A percentile compares a stretch with the other conserved stretches of the same genome.
These are phyloP conservation scores for Aldrovandia affinis DNA, from an alignment of 2,797 vertebrate species.

Conservation along the genomic window DNA sequence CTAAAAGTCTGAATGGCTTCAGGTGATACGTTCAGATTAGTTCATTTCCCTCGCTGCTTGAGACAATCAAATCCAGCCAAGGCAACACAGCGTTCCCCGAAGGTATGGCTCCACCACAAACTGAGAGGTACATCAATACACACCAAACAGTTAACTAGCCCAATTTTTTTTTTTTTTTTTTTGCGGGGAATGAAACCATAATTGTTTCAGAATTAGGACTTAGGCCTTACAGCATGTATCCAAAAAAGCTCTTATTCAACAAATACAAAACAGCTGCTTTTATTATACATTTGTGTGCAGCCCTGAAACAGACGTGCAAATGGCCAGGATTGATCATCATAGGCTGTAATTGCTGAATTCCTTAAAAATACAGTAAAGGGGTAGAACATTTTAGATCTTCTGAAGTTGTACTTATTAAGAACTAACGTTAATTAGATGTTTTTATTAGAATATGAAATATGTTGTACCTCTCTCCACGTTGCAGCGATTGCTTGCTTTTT, in stretches of 20 bases:
- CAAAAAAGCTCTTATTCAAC: background rate
- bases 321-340: background rate
- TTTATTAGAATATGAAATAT: background rate
- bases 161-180: background rate
- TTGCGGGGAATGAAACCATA: background rate
- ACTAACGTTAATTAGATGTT: background rate
- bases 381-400: background rate
- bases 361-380: background rate
- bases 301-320: no score
- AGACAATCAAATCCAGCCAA: conserved; percentile 10
- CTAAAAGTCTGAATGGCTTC: conserved; percentile 11
- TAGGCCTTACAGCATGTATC: background rate
- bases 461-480: background rate
- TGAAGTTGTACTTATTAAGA: background rate
- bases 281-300: background rate
- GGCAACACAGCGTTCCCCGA: background rate
- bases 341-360: background rate
- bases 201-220: background rate
- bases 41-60: background rate
- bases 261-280: conserved; percentile 8
- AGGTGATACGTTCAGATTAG: background rate
- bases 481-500: background rate
- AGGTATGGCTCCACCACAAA: background rate
- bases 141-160: background rate
- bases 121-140: background rate